phyloP scores from a whole-genome alignment of 2,888 invertebrate species.

The Tyria jacobaeae region DNA sequence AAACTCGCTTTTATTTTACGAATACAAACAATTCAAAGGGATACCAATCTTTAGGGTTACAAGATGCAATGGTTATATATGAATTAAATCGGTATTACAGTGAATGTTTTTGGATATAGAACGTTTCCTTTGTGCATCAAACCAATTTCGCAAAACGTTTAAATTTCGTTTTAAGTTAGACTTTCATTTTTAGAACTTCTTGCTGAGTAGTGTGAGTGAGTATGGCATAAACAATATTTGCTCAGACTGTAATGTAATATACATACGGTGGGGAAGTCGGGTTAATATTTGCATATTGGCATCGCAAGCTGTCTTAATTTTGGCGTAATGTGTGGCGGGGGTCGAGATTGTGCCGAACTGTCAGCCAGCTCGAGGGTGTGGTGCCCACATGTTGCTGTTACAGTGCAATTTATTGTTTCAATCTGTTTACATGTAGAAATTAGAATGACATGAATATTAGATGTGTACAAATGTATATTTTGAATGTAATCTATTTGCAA shows the following conservation, averaged over 20 bases:
- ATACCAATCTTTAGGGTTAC: slow-evolving; percentile 64
- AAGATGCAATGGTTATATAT: slow-evolving; percentile 62
- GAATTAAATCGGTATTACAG: slow-evolving; percentile 33
- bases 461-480: slow-evolving; percentile 51
- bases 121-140: slow-evolving; percentile 19
- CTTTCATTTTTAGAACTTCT: slow-evolving; percentile 18
- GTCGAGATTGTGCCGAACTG: slow-evolving; percentile 51
- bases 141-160: slow-evolving; percentile 15
- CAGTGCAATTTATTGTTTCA: slow-evolving; percentile 81
- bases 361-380: slow-evolving; percentile 41
- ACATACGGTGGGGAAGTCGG: slow-evolving; percentile 44
- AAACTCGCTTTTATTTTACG: slow-evolving; percentile 75
- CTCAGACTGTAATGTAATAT: slow-evolving; percentile 28
- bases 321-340: slow-evolving; percentile 69
- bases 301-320: slow-evolving; percentile 84
- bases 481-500: slow-evolving; percentile 34
- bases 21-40: slow-evolving; percentile 76
- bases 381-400: slow-evolving; percentile 74
- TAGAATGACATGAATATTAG: slow-evolving; percentile 66
- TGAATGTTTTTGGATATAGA: slow-evolving; percentile 29
- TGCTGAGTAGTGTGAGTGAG: no score
- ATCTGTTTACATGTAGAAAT: slow-evolving; percentile 66
- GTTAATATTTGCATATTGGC: slow-evolving; percentile 79
- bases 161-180: slow-evolving; percentile 4
- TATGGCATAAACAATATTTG: slow-evolving; percentile 37